Base-by-base conservation (phyloP, 1,140 invertebrate genomes). In the Diorhabda sublineata region DNA sequence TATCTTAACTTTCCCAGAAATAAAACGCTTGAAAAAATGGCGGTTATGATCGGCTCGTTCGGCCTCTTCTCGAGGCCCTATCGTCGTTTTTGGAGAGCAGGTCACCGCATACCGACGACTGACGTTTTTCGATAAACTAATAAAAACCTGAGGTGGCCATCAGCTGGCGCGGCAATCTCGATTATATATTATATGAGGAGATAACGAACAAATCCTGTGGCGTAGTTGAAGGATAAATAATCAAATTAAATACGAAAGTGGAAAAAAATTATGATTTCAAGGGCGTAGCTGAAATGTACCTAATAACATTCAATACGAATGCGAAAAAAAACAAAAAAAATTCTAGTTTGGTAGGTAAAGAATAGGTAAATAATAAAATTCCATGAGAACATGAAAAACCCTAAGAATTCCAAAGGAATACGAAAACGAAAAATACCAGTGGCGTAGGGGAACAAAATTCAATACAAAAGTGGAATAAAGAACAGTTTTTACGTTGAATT, bases 391-490 rank as follows among this genome's bases (percentile, higher is more conserved):
- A 26, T 1, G 26, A 26, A 26, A 26, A 26, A 26, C 26, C 26
- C 26, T 26, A 26, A 26, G 26, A 26, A 26, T 26, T 26, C 26
- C 26, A 26, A 26, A 26, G 26, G 26, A 26, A 26, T 0, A 2
- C 26, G 26, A 26, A 26, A 26, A 26, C 1, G 26, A 26, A 26
- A 26, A 26, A 26, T 26, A 26, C 26, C 26, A 26, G 26, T 26
- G 26, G 26, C 26, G 26, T 26, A 26, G 26, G 1, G 26, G 26
- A 26, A 26, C 26, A 26, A 26, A 26, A 26, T 26, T 26, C 26
- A 26, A 26, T 26, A 26, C 26, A 26, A 26, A 99, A 84, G 97
- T 99, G 83, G 98, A 98, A 41, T 85, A 98, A 7, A 85, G 96
- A 64, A 98, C 96, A 0, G 84, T 96, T 3, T 87, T 96, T 57